Conservation (phyloP, 2,888 invertebrate species). For the Ctena decussata region DNA sequence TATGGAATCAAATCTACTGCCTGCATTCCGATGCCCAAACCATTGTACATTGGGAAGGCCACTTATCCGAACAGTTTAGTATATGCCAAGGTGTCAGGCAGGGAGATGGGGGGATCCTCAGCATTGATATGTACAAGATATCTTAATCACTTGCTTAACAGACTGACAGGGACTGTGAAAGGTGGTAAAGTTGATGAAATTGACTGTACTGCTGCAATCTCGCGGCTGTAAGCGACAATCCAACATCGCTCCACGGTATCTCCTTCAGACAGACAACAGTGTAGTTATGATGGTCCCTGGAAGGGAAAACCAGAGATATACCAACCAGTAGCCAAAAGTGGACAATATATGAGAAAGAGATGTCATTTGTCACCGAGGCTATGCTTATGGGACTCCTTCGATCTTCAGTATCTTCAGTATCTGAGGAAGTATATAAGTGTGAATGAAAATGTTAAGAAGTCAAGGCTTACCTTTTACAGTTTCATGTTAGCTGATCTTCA, state of each 20-base stretch:
- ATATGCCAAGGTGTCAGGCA: conserved; percentile 18
- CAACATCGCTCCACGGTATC: neutral
- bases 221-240: conserved; percentile 10
- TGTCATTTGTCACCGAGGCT: neutral
- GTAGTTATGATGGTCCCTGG: neutral
- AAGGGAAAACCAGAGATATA: neutral
- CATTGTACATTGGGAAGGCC: neutral
- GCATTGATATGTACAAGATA: conserved; percentile 31
- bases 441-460: conserved; percentile 1
- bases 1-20: neutral
- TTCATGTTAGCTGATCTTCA: neutral
- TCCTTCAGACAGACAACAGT: neutral
- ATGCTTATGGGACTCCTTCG: neutral
- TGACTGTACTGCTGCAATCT: neutral
- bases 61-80: neutral
- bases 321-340: neutral
- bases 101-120: conserved; percentile 20
- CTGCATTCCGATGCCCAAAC: conserved; percentile 4
- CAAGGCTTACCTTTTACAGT: neutral
- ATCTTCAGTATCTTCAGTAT: neutral
- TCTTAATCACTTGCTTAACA: neutral
- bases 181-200: conserved; percentile 6
- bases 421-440: neutral
- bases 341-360: neutral
- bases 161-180: neutral